Conservation (phyloP, 2,113 vertebrate genomes). For the Carassius auratus region DNA sequence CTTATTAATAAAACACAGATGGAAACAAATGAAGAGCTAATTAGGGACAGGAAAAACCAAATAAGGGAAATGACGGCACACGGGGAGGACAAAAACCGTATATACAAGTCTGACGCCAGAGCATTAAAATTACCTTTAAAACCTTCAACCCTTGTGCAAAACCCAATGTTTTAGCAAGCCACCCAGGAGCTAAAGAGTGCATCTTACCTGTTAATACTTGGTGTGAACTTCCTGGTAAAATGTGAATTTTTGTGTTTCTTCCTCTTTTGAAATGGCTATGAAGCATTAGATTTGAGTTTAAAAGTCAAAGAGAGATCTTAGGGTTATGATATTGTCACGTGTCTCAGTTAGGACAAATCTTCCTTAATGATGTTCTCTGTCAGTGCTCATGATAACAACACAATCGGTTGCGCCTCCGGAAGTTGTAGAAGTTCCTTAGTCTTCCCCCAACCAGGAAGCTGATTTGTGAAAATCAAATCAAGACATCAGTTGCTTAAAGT, state of each 20-base stretch:
- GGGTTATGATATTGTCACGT: background rate
- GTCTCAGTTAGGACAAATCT: background rate
- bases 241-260: background rate
- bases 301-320: background rate
- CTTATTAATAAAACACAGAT: too few species aligned
- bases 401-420: background rate
- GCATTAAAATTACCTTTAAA: background rate
- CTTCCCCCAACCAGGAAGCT: background rate
- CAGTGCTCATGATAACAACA: background rate
- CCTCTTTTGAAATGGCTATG: background rate
- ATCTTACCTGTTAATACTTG: constrained; percentile 8
- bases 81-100: too few species aligned
- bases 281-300: too few species aligned
- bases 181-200: background rate
- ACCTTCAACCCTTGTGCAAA: background rate
- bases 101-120: too few species aligned
- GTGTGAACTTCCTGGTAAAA: background rate
- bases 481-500: background rate
- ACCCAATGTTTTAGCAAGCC: background rate
- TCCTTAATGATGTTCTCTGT: background rate
- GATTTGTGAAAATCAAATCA: background rate
- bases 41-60: too few species aligned
- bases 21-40: too few species aligned
- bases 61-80: too few species aligned
- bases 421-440: background rate